Evolutionary conservation across 2,113 vertebrate species (phyloP), one percentile per base, ranked within the genome.

Genomic region (Orycteropus afer): DNA sequence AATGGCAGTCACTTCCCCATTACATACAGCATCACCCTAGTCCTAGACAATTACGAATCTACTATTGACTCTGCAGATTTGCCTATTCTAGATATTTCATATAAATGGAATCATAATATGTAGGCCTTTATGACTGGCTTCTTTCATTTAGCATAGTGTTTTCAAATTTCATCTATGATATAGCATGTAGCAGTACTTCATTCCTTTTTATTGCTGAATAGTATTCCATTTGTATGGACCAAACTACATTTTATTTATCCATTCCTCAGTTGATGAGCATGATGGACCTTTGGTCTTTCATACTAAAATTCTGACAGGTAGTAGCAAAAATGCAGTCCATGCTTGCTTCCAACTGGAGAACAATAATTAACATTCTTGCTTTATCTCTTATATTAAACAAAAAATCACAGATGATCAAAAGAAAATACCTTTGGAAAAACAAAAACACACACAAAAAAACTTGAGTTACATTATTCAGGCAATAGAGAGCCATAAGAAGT

Each of bases 121-220:
- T 65, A 25, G 34, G 22, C 27, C 47, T 55, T 87, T 74, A 22
- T 89, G 29, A 17, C 45, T 83, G 57, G 27, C 7, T 92, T 59
- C 29, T n/a, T n/a, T n/a, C n/a, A n/a, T 86, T 86, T 77, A 49
- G 5, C 20, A 51, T 29, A 51, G 14, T 61, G 25, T 73, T 83
- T 78, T 89, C 86, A 89, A 67, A 40, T 20, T 90, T 55, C 40
- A 63, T 49, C 22, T 5, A 23, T 71, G 51, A 34, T 37, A 4
- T 14, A 57, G 27, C 49, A 69, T 91, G 7, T 34, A 32, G 77
- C n/a, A 93, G 29, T 49, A 22, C 2, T 6, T 71, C 25, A 76
- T 89, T 78, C 10, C 37, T 83, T 91, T 85, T 32, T 87, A 71
- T 73, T 65, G 53, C 57, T 47, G 61, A 93, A 59, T 96, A 83